These are phyloP conservation scores for Punctoribates punctum DNA, from an alignment of 2,888 invertebrate species.

Conservation along the genomic window DNA sequence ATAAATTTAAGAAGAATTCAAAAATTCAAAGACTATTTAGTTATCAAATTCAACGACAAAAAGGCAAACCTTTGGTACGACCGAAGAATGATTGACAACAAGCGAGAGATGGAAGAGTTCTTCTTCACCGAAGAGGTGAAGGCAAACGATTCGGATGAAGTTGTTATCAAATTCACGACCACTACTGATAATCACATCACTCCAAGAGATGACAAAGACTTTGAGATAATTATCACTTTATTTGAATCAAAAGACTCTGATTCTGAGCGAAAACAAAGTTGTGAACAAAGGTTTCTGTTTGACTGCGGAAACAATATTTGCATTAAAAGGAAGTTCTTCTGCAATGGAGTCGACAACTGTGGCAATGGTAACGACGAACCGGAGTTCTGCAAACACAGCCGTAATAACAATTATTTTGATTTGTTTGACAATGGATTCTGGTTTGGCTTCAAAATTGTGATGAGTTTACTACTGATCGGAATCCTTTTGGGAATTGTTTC, in stretches of 20 bases:
- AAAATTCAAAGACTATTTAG: conserved; percentile 23
- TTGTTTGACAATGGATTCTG: conserved; percentile 18
- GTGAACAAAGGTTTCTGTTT: not conserved
- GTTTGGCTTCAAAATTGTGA: conserved; percentile 22
- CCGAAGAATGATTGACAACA: not conserved
- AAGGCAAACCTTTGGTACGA: conserved; percentile 1
- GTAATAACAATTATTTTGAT: conserved; percentile 25
- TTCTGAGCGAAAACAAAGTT: not conserved
- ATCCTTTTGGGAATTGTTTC: conserved; percentile 5
- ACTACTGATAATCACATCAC: not conserved
- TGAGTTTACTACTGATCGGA: conserved; percentile 10
- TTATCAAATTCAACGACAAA: conserved; percentile 15
- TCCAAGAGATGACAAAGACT: not conserved
- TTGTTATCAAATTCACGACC: not conserved
- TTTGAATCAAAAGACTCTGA: not conserved
- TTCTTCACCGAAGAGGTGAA: not conserved
- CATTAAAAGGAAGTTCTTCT: not conserved
- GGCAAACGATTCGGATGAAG: not conserved
- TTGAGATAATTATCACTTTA: not conserved
- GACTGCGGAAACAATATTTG: conserved; percentile 11
- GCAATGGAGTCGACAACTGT: conserved; percentile 41
- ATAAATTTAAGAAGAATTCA: conserved; percentile 9
- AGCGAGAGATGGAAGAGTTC: not conserved
- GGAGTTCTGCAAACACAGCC: not conserved
- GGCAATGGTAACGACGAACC: conserved; percentile 37